Evolutionary conservation across 64 coral and sea anemone species (phyloP).

Genomic region (Trachythela sp.): DNA sequence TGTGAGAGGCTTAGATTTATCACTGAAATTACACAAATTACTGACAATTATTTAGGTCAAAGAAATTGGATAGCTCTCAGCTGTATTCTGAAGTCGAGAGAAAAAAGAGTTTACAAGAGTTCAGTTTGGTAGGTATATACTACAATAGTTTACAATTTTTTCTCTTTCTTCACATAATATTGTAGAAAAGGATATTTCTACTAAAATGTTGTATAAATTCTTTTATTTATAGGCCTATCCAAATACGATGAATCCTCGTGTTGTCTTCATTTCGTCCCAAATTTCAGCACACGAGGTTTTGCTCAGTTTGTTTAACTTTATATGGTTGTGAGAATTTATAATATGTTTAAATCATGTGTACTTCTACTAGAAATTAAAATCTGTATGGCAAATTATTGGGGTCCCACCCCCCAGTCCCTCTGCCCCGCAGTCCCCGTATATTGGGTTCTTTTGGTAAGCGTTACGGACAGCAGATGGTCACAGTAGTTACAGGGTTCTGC

Average conservation of each 20-base stretch:
- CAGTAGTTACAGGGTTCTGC: no score
- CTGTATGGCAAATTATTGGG: no score
- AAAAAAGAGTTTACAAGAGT: background rate
- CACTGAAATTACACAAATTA: no score
- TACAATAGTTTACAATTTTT: background rate
- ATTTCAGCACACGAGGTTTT: slow-evolving; percentile 78
- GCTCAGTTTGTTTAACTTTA: background rate
- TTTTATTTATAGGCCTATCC: background rate
- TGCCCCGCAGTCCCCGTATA: no score
- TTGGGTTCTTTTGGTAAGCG: background rate
- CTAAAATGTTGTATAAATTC: background rate
- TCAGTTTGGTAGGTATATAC: background rate
- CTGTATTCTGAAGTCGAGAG: background rate
- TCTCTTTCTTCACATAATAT: background rate
- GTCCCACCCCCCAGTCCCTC: no score
- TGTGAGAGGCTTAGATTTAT: no score
- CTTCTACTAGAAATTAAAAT: no score
- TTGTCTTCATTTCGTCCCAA: slow-evolving; percentile 79
- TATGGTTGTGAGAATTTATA: no score
- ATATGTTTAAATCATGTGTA: no score
- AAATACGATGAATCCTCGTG: slow-evolving; percentile 41
- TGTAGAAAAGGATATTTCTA: background rate
- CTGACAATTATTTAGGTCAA: background rate
- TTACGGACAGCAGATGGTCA: background rate
- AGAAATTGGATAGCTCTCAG: background rate